Conservation (phyloP, 2,888 invertebrate genomes). For the Eupithecia insigniata region DNA sequence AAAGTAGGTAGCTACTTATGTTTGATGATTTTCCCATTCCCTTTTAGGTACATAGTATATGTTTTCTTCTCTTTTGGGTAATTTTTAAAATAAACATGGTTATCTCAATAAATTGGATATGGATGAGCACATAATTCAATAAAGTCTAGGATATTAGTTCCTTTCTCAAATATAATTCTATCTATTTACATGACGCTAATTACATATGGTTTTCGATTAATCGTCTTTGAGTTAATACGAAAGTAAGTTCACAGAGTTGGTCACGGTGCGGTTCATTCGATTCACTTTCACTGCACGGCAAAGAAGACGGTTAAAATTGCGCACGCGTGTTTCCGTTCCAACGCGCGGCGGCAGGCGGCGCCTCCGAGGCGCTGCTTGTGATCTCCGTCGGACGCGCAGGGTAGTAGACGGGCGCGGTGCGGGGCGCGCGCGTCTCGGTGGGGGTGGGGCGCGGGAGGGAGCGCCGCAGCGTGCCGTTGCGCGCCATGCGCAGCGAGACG, state of each 20-base stretch:
- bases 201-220: neutral
- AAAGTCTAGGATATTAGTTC: neutral
- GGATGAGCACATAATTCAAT: neutral
- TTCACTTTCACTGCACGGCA: neutral
- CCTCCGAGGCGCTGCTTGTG: constrained; percentile 46
- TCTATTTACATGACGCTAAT: neutral
- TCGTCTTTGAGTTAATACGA: neutral
- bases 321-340: constrained; percentile 59
- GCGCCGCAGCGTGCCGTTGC: constrained; percentile 73
- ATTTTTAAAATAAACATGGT: neutral
- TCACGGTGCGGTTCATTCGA: neutral
- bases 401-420: constrained; percentile 65
- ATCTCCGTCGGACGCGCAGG: constrained; percentile 59
- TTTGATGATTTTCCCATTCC: neutral
- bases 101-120: neutral
- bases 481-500: constrained; percentile 86
- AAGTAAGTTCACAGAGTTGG: constrained; percentile 22
- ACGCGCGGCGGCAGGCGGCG: constrained; percentile 49
- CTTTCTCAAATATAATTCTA: neutral
- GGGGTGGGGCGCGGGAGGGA: constrained; percentile 51
- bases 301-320: constrained; percentile 19
- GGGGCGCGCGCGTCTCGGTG: constrained; percentile 40
- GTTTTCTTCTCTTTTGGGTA: too few species aligned
- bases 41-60: neutral
- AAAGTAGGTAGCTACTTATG: neutral